Evolutionary conservation across 2,888 invertebrate genomes (phyloP), one percentile per base, ranked within the genome.

Genomic region (Epinotia bilunana): DNA sequence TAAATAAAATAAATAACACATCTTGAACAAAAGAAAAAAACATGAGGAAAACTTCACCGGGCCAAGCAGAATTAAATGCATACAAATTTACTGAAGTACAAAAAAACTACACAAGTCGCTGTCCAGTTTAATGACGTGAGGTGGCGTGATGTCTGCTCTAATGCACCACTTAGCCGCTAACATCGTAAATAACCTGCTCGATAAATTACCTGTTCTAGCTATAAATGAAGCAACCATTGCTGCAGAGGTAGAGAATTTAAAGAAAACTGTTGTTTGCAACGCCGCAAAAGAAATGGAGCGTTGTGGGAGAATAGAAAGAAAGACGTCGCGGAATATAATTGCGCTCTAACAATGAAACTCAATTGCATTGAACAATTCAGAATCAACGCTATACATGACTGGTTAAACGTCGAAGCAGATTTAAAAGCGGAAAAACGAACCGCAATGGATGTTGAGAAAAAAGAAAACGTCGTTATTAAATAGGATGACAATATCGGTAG

Each of bases 111-210:
- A 80, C 58, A 72, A 76, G 61, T 46, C 61, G 49, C 64, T 60
- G 73, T 70, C 76, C 28, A 73, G 72, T 77, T 77, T 73, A 72
- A 77, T 85, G 83, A 84, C 84, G 86, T 78, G 71, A 72, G 77
- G 78, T 89, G 87, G 88, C 88, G 88, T 88, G 88, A 87, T 84
- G 78, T 70, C 70, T 60, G 65, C 81, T 80, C 79, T 78, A 80
- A 78, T 80, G 81, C 81, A 82, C 77, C 78, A 79, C 78, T 78
- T 76, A 76, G 64, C 79, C 72, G 78, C 74, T 78, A 78, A 74
- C 67, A 62, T 68, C 60, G 13, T 69, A 55, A 65, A 39, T 65
- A 49, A 64, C 58, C 23, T 53, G 49, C 39, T 64, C 20, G 39
- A 60, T 65, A 18, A 61, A 71, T 20, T 55, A 71, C 63, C 65